Base-by-base conservation (phyloP, 2,888 invertebrate genomes). In the Chrysotoxum bicinctum region DNA sequence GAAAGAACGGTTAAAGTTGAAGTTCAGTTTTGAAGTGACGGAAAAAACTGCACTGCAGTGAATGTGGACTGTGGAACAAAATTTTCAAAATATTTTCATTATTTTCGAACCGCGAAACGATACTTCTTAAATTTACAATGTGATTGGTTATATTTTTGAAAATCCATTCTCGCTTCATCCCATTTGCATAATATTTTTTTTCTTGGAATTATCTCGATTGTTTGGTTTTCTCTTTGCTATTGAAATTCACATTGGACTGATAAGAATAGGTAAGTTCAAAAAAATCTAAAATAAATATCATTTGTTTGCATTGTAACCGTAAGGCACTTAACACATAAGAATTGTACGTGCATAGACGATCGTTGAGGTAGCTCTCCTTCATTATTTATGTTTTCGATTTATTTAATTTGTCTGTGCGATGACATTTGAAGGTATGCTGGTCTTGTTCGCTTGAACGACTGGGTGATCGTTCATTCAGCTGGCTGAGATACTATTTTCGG, bases 31-130 rank as follows among this genome's bases (percentile, higher is more conserved):
- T 50, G 10, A 35, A 23, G 30, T 32, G 21, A 32, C n/a, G 21
- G 45, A 35, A n/a, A n/a, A 40, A 56, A 2, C 43, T 64, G 37
- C 70, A 66, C 19, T 43, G n/a, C 14, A 21, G 85, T 85, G 80
- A 84, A 84, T 80, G 79, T 84, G 76, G 81, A 85, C 19, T 69
- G 81, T 81, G 76, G 76, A 81, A 81, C 73, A 66, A 30, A 58
- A 23, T 68, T 73, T 30, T 40, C 30, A 40, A 74, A 56, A 45
- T 66, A 60, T 58, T 66, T 48, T 37, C 21, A 54, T 37, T 52
- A 10, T 52, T 40, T 40, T 40, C 32, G 21, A 40, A 23, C 56
- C 32, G 26, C 64, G 50, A 26, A 26, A 58, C 45, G 26, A 14
- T 21, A 80, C 80, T 72, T 50, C 35, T 45, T 35, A 66, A 62